Percentiles rank a stretch among this genome's conserved stretches.
Conservation (phyloP, 1,140 invertebrate species). For the Apolygus lucorum region DNA sequence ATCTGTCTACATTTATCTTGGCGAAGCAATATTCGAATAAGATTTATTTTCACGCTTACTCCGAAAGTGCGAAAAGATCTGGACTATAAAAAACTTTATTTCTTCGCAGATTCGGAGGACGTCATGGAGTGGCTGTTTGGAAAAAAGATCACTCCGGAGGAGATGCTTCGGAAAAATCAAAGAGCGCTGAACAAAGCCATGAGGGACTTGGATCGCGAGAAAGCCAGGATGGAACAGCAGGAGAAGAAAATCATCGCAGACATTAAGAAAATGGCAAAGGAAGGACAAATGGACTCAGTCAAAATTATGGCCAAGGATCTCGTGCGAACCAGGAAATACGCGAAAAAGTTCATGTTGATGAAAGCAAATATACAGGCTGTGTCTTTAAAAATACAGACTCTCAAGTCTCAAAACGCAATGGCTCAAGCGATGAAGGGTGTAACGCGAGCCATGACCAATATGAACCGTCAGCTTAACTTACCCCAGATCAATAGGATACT, state of each 20-base stretch:
- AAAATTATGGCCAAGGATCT: constrained; percentile 99
- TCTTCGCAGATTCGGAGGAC: constrained; percentile 6
- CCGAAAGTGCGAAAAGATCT: no score
- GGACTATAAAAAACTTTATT: no score
- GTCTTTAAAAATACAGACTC: constrained; percentile 94
- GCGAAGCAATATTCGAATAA: no score
- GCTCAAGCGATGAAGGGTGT: constrained; percentile 99
- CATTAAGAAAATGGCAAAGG: constrained; percentile 98
- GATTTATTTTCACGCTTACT: no score
- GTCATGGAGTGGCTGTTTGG: constrained; percentile 94
- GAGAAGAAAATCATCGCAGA: constrained; percentile 98
- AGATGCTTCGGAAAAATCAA: constrained; percentile 97
- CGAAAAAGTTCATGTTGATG: constrained; percentile 99
- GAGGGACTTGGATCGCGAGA: constrained; percentile 91
- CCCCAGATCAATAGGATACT: constrained; percentile 99
- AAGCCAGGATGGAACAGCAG: constrained; percentile 92
- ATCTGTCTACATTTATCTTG: no score
- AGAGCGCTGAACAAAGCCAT: constrained; percentile 97
- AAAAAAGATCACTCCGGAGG: constrained; percentile 89
- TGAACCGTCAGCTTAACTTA: constrained; percentile 96
- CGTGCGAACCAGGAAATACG: constrained; percentile 88
- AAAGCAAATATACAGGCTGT: constrained; percentile 99
- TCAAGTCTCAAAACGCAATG: constrained; percentile 98
- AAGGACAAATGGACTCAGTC: constrained; percentile 99
- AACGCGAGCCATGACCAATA: constrained; percentile 94